Base-by-base conservation (phyloP, 2,888 invertebrate genomes). In the Cynaeus angustus region DNA sequence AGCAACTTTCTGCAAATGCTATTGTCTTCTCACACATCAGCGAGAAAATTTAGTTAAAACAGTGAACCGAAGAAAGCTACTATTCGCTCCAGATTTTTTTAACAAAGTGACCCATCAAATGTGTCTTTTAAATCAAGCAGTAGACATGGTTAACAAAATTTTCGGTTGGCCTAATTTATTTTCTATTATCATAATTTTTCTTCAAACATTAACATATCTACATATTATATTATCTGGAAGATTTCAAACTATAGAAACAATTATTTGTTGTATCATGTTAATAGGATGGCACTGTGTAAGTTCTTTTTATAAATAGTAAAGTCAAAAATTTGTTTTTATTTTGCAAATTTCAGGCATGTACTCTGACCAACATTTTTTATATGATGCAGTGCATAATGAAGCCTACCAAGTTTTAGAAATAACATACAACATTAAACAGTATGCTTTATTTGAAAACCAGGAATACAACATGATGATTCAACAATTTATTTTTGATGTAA, bases 121-220 rank as follows among this genome's bases (percentile, higher is more conserved):
- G 1, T 6, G 7, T 37, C 37, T 37, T 37, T 37, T 37, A 7
- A 37, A 37, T 5, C 3, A 37, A n/a, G n/a, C n/a, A 37, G 8
- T n/a, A 1, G 7, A 37, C 8, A 37, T 37, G 9, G 7, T 6
- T n/a, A 37, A 37, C 37, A n/a, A 37, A 8, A 37, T 37, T 6
- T 37, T 37, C 84, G 48, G 85, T 82, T 8, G 83, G 76, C 78
- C 0, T 3, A 10, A 16, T 10, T 10, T 38, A 5, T 55, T 55
- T n/a, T 3, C 8, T 6, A 55, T 38, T 10, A 21, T 10, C 1
- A 38, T 16, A 6, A 21, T 38, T 7, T 14, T n/a, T 6, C 12
- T 55, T 5, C 55, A 55, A 10, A 55, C 30, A 1, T 13, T 43
- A 12, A 12, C 12, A 6, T 43, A 38, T n/a, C 16, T 55, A 1